Conservation (phyloP, 2,888 invertebrate genomes). For the Corythucha ciliata region DNA sequence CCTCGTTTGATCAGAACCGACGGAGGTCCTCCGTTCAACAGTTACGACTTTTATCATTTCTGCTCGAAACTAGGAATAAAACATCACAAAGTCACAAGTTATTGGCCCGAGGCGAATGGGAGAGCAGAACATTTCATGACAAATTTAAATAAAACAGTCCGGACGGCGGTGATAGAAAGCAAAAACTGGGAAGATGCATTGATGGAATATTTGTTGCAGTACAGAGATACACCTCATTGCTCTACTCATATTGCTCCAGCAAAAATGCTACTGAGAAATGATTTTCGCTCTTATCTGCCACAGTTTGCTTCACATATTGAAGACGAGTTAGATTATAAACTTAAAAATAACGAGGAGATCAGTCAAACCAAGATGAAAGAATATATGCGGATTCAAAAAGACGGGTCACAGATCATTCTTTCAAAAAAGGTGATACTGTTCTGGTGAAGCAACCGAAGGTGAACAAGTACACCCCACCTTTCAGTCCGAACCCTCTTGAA, state of each 20-base stretch:
- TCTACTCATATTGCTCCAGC: not conserved
- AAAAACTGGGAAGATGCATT: conserved; percentile 5
- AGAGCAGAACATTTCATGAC: not conserved
- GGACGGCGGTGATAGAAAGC: not conserved
- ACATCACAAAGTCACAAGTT: not conserved
- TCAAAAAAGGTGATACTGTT: too few species aligned
- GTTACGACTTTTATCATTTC: not conserved
- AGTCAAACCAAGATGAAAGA: too few species aligned
- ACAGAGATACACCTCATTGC: not conserved
- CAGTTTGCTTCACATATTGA: too few species aligned
- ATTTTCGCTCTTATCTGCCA: too few species aligned
- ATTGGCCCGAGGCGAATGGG: conserved; percentile 14
- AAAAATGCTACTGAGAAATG: too few species aligned
- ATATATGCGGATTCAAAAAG: too few species aligned
- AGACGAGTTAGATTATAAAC: too few species aligned
- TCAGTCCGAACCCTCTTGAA: too few species aligned
- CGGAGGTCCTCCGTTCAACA: conserved; percentile 6
- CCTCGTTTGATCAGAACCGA: not conserved
- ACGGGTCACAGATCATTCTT: too few species aligned
- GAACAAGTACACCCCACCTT: too few species aligned
- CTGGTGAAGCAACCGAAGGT: too few species aligned
- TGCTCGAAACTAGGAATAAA: not conserved
- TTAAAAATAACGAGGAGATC: too few species aligned
- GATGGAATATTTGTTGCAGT: not conserved
- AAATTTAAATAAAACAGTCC: not conserved